Percentiles rank a stretch among this genome's conserved stretches.
phyloP scores from a whole-genome alignment of 2,888 invertebrate species.

The Oscheius onirici region DNA sequence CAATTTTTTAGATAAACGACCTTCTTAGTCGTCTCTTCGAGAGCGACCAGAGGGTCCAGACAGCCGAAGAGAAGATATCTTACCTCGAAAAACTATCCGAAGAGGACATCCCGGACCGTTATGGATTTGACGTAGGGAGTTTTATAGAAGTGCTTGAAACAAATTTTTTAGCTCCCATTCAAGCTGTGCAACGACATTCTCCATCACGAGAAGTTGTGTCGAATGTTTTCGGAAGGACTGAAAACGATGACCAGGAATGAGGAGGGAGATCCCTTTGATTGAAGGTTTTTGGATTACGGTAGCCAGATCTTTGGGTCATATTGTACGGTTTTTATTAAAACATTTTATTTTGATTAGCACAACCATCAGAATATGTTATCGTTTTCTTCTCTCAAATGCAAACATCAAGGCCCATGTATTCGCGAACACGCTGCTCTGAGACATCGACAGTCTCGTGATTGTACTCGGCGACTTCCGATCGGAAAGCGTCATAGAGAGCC shows the following conservation, averaged over 20 bases:
- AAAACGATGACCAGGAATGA: not conserved
- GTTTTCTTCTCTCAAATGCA: not conserved
- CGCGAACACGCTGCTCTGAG: slow-evolving; percentile 13
- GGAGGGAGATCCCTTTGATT: too few species aligned
- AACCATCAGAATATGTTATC: not conserved
- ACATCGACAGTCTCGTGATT: not conserved
- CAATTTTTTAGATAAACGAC: too few species aligned
- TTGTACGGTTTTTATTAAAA: not conserved
- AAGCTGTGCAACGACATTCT: slow-evolving; percentile 18
- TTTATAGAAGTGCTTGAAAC: not conserved
- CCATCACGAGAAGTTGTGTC: slow-evolving; percentile 27
- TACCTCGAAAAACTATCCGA: too few species aligned
- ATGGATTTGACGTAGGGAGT: slow-evolving; percentile 19
- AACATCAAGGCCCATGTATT: slow-evolving; percentile 5
- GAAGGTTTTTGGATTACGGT: too few species aligned
- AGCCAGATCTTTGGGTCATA: too few species aligned
- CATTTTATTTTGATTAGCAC: not conserved
- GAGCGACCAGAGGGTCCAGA: too few species aligned
- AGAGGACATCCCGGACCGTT: not conserved
- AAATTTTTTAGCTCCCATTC: slow-evolving; percentile 11
- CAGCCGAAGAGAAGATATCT: too few species aligned
- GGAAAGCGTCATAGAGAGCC: slow-evolving; percentile 10
- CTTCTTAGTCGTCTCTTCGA: too few species aligned
- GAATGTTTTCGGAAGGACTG: slow-evolving; percentile 9
- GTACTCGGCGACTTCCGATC: slow-evolving; percentile 8